These are phyloP conservation scores for Monodelphis domestica DNA, from an alignment of 2,797 vertebrate species.

Conservation along the genomic window DNA sequence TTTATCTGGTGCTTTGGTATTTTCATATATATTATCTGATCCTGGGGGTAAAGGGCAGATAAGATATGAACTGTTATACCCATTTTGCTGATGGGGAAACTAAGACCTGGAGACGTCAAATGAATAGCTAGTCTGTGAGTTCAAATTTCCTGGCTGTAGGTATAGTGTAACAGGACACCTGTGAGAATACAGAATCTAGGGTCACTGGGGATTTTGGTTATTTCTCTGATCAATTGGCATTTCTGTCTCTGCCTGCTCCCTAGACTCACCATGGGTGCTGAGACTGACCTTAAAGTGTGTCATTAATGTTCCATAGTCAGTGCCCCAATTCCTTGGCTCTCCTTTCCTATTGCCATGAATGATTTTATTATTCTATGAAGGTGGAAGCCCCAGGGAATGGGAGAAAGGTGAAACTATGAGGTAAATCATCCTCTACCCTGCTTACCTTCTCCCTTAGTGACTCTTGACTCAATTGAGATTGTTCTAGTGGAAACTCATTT, in stretches of 20 bases:
- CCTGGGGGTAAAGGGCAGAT: background rate
- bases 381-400: constrained; percentile 1
- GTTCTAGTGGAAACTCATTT: constrained; percentile 12
- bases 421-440: constrained; percentile 11
- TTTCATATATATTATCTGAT: background rate
- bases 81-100: constrained; percentile 23
- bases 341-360: background rate
- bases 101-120: background rate
- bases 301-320: background rate
- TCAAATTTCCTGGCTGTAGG: background rate
- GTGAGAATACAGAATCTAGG: background rate
- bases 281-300: background rate
- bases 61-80: background rate
- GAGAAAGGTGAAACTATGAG: constrained; percentile 15
- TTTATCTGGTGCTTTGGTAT: background rate
- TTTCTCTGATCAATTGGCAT: background rate
- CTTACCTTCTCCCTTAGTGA: constrained; percentile 51
- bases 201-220: background rate
- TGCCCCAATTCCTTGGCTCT: background rate
- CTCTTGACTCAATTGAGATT: constrained; percentile 50
- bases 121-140: background rate
- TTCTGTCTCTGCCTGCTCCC: background rate
- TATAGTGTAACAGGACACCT: background rate
- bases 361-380: constrained; percentile 5
- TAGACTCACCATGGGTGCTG: background rate